Base-by-base conservation (phyloP, 2,888 invertebrate genomes). In the Laothoe populi region DNA sequence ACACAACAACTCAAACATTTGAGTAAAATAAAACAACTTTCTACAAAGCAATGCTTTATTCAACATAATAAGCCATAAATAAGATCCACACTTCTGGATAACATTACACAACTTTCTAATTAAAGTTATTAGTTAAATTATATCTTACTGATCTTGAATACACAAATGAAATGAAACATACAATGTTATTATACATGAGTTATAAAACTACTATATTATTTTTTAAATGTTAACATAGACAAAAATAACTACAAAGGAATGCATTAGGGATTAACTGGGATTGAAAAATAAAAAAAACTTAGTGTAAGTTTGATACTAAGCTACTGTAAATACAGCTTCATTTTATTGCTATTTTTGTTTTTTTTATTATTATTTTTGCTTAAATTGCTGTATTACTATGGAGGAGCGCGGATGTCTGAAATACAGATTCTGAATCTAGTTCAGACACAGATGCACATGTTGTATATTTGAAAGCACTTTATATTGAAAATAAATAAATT, bases 11-110 rank as follows among this genome's bases (percentile, higher is more conserved):
- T n/a, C n/a, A n/a, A n/a, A n/a, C n/a, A n/a, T 40, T 7, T 40
- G 38, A 13, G 13, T 35, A 5, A 38, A 45, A 24, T 38, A 23
- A 45, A 46, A 11, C 35, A 11, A 1, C 0, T 21, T 13, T 45
- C 45, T 38, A 46, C 60, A 64, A 73, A 72, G 71, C 72, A 73
- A 65, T 68, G 66, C 70, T 76, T 79, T 78, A 73, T 75, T 77
- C 49, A 62, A 69, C 64, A 67, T 60, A 68, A 69, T 68, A 71
- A 73, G 75, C 74, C 75, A 70, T 68, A 74, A 67, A 70, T 71
- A 76, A 73, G 70, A 70, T 77, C 72, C 69, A 72, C 64, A 71
- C 73, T 69, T 16, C 23, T 48, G 53, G 53, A 59, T 44, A 61
- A 59, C n/a, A 70, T 5, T 70, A 65, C 4, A 66, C 63, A 35